Conservation (phyloP, 53 echinoderm and acorn worm genomes). For the Antedon mediterranea region DNA sequence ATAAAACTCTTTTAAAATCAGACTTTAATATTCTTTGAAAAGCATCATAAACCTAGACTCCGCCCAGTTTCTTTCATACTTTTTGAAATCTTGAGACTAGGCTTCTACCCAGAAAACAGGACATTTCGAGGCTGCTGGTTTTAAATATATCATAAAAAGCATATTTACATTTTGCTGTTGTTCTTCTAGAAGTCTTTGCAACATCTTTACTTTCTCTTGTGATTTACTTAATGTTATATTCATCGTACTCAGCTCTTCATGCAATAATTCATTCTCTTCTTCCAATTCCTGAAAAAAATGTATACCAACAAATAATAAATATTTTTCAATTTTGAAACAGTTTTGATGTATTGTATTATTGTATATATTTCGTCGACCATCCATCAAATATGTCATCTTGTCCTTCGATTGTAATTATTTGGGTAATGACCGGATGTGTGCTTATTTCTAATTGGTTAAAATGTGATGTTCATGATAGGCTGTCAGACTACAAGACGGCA, state of each 20-base stretch:
- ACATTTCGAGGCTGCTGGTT: too few relatives aligned
- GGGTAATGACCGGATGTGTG: neutral
- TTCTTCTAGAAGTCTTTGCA: constrained; percentile 35
- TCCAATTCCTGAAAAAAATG: constrained; percentile 59
- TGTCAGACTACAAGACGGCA: neutral
- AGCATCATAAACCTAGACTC: too few relatives aligned
- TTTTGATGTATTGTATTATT: too few relatives aligned
- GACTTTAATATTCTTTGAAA: too few relatives aligned
- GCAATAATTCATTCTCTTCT: constrained; percentile 88
- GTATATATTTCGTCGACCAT: neutral
- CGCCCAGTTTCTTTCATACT: too few relatives aligned
- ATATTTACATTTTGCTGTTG: neutral
- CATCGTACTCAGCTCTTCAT: constrained; percentile 61
- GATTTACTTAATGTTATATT: constrained; percentile 58
- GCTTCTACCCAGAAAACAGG: too few relatives aligned
- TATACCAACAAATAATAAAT: too few relatives aligned
- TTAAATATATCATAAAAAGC: neutral
- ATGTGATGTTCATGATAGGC: neutral
- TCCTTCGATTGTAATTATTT: neutral
- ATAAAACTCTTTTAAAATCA: too few relatives aligned
- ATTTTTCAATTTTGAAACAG: too few relatives aligned
- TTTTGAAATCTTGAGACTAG: too few relatives aligned
- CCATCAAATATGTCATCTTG: neutral
- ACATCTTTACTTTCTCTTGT: constrained; percentile 38
- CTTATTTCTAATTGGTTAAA: neutral